Conservation (phyloP, 1,140 invertebrate genomes). For the Hirudo medicinalis region DNA sequence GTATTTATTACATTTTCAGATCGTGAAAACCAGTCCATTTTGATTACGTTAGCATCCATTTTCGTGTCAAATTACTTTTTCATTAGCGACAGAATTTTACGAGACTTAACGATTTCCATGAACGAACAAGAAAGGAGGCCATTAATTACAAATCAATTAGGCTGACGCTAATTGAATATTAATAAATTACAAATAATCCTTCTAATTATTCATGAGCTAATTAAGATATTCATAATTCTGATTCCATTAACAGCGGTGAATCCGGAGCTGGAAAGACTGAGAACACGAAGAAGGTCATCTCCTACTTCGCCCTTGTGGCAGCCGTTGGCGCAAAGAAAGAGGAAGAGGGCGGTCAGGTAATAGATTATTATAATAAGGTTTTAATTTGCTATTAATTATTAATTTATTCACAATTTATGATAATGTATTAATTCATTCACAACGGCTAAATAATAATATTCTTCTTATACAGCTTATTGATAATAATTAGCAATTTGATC, state of each 20-base stretch:
- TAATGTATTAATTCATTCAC: not conserved
- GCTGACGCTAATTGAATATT: not conserved
- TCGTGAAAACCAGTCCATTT: slow-evolving; percentile 30
- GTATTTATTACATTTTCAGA: slow-evolving; percentile 22
- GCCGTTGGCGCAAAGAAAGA: slow-evolving; percentile 13
- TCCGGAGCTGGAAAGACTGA: slow-evolving; percentile 45
- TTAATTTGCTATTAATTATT: too few relatives aligned
- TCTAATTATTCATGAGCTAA: too few relatives aligned
- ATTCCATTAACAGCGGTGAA: slow-evolving; percentile 12
- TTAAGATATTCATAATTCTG: not conserved
- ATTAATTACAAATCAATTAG: not conserved
- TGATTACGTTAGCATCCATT: slow-evolving; percentile 36
- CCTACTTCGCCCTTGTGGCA: slow-evolving; percentile 52
- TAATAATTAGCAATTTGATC: too few relatives aligned
- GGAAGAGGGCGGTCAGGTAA: slow-evolving; percentile 6
- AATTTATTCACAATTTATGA: not conserved
- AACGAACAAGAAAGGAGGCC: not conserved
- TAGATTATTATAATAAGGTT: not conserved
- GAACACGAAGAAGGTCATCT: slow-evolving; percentile 56
- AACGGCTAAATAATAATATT: too few relatives aligned
- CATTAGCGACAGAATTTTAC: not conserved
- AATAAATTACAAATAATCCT: not conserved
- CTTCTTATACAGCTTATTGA: too few relatives aligned
- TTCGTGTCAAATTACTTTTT: not conserved
- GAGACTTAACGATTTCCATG: not conserved